Conservation (phyloP, 2,888 invertebrate species). For the Calameuta pallipes region DNA sequence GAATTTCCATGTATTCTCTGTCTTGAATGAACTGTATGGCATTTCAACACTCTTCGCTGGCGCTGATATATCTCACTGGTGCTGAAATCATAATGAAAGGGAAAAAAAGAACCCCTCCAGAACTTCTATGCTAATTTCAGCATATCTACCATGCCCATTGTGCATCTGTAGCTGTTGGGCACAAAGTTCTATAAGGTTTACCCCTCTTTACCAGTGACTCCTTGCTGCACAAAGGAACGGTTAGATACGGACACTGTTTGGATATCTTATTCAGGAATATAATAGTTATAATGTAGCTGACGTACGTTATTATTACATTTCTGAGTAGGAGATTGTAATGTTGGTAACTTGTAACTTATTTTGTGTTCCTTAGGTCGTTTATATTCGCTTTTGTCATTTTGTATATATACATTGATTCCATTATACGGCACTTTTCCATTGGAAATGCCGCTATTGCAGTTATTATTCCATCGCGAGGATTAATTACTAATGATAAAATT, state of each 20-base stretch:
- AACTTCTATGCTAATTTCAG: not conserved
- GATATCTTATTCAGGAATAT: not conserved
- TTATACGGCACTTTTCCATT: not conserved
- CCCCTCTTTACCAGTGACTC: not conserved
- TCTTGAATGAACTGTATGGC: not conserved
- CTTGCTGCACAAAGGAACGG: not conserved
- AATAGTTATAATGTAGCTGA: not conserved
- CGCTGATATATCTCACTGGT: not conserved
- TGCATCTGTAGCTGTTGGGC: not conserved
- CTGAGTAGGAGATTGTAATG: not conserved
- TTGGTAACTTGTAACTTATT: not conserved
- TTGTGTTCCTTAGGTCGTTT: not conserved
- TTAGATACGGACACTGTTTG: not conserved
- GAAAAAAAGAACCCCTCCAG: not conserved
- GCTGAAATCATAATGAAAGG: not conserved
- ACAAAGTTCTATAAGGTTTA: not conserved
- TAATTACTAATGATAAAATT: not conserved
- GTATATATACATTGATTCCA: not conserved
- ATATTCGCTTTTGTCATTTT: not conserved
- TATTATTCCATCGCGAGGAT: not conserved
- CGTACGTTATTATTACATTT: not conserved
- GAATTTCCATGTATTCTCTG: not conserved
- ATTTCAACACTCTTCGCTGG: not conserved
- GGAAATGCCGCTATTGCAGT: not conserved
- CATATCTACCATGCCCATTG: not conserved